A percentile compares a stretch with the other conserved stretches of the same genome.
These are phyloP conservation scores for Origma solitaria DNA, from an alignment of 2,113 vertebrate genomes.

Conservation along the genomic window DNA sequence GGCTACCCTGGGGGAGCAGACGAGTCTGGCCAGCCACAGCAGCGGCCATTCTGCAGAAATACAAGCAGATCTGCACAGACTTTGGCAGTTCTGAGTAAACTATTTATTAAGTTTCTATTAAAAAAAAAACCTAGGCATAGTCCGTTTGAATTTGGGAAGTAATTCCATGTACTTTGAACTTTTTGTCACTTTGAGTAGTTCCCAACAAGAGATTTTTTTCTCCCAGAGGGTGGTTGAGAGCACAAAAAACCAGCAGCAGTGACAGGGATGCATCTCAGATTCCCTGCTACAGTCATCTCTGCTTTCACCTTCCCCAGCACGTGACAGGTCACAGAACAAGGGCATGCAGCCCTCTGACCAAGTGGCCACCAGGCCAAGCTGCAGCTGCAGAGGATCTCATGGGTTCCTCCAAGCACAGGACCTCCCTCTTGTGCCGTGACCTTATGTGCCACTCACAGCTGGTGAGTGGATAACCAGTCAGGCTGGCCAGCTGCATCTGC, in stretches of 20 bases:
- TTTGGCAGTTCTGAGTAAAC: not conserved
- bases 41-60: not conserved
- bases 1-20: fast-evolving
- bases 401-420: not conserved
- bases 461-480: not conserved
- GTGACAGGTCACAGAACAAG: not conserved
- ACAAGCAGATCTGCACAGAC: not conserved
- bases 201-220: not conserved
- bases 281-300: not conserved
- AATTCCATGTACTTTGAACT: not conserved
- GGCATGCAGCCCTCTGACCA: not conserved
- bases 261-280: not conserved
- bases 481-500: not conserved
- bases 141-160: fast-evolving
- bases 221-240: not conserved
- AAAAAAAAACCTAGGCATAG: not conserved
- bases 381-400: not conserved
- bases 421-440: not conserved
- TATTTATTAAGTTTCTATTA: not conserved
- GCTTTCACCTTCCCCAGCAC: not conserved
- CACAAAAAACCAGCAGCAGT: not conserved
- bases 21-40: not conserved
- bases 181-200: not conserved
- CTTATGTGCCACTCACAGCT: not conserved
- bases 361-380: not conserved